These are phyloP conservation scores for Brenthis hecate DNA, from an alignment of 2,888 invertebrate genomes.

Conservation along the genomic window DNA sequence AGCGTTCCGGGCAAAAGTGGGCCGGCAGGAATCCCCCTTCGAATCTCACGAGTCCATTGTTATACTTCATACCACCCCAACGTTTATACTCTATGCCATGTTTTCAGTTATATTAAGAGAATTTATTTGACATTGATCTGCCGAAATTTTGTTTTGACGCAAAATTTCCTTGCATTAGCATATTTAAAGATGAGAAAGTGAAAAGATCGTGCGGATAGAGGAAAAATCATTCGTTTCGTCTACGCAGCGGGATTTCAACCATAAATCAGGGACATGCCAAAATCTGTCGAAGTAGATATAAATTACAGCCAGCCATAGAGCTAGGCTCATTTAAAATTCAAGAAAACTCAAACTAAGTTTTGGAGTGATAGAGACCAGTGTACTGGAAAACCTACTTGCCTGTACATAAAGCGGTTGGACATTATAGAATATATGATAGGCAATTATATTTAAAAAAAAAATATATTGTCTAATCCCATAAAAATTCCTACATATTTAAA, in stretches of 20 bases:
- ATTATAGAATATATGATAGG: background rate
- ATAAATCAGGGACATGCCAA: constrained; percentile 72
- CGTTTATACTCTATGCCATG: constrained; percentile 47
- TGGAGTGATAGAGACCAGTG: constrained; percentile 30
- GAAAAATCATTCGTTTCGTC: constrained; percentile 42
- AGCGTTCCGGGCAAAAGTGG: constrained; percentile 66
- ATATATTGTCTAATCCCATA: too few relatives aligned
- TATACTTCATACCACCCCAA: constrained; percentile 58
- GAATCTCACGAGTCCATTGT: constrained; percentile 71
- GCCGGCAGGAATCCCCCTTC: constrained; percentile 65
- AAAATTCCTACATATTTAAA: background rate
- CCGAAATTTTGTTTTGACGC: constrained; percentile 20
- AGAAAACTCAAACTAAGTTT: constrained; percentile 36
- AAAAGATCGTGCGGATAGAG: constrained; percentile 37
- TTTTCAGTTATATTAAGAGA: constrained; percentile 45
- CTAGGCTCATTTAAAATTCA: constrained; percentile 43
- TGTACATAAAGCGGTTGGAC: background rate
- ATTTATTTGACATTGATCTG: constrained; percentile 33
- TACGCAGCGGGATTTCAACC: constrained; percentile 46
- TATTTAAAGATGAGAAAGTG: constrained; percentile 20
- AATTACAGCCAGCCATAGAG: constrained; percentile 59
- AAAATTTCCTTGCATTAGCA: constrained; percentile 9
- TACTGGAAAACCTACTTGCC: constrained; percentile 10
- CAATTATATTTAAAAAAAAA: too few relatives aligned
- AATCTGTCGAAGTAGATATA: constrained; percentile 61